phyloP scores from a whole-genome alignment of 2,888 invertebrate species.

The Patella depressa region DNA sequence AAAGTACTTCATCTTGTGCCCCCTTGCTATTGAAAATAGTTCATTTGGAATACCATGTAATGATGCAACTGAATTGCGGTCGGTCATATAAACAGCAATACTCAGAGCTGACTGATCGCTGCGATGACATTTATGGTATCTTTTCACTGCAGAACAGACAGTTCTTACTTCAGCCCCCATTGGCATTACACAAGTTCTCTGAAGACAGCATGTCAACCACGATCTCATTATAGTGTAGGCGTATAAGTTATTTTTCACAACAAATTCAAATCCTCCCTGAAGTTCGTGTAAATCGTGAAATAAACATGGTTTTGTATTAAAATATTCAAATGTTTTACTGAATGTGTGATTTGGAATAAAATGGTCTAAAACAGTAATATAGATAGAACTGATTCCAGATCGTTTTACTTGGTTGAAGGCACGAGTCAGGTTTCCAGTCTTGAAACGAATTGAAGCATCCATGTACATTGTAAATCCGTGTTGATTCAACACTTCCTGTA shows the following conservation, averaged over 20 bases:
- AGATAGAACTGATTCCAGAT: background rate
- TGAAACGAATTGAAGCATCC: background rate
- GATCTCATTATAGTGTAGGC: background rate
- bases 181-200: background rate
- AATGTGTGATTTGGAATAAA: background rate
- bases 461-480: background rate
- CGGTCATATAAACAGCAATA: background rate
- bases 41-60: too few relatives aligned
- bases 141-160: background rate
- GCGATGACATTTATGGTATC: background rate
- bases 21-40: too few relatives aligned
- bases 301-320: background rate
- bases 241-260: background rate
- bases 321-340: background rate
- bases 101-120: background rate
- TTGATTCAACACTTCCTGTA: background rate
- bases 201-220: background rate
- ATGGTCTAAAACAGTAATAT: fast-evolving
- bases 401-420: background rate
- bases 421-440: background rate
- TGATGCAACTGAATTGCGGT: background rate
- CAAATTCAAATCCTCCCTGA: background rate
- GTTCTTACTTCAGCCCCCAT: background rate
- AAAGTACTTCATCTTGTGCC: too few relatives aligned
- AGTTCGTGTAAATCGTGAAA: background rate